Conservation (phyloP, 1,140 invertebrate species). For the Neuroterus valhalla region DNA sequence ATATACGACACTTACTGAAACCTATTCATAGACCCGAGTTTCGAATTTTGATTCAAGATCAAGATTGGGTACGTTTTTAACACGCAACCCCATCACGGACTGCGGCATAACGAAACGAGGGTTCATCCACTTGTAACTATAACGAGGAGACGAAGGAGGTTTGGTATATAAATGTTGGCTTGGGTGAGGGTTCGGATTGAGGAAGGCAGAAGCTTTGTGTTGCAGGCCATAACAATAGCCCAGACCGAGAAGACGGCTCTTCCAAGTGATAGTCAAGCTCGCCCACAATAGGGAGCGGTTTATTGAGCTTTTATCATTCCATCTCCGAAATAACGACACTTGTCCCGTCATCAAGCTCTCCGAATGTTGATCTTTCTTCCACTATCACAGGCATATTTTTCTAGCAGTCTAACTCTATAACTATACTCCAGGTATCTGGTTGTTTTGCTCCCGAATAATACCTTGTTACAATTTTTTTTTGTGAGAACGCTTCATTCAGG, state of each 20-base stretch:
- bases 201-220: not conserved
- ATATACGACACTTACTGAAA: not conserved
- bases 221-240: not conserved
- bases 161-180: not conserved
- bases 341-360: not conserved
- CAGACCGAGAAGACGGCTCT: not conserved
- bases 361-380: not conserved
- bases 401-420: too few relatives aligned
- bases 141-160: slow-evolving; percentile 5
- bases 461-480: too few relatives aligned
- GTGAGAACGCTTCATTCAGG: too few relatives aligned
- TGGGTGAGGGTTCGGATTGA: not conserved
- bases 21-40: not conserved
- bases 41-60: not conserved
- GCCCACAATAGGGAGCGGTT: not conserved
- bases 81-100: not conserved
- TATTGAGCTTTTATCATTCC: slow-evolving; percentile 19
- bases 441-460: too few relatives aligned
- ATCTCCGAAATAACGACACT: slow-evolving; percentile 18
- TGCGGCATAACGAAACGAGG: not conserved
- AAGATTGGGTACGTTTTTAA: slow-evolving; percentile 1
- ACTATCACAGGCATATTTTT: too few relatives aligned
- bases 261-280: too few relatives aligned
- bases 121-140: slow-evolving; percentile 12
- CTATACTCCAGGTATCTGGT: too few relatives aligned